Evolutionary conservation across 2,797 vertebrate species (phyloP).

Genomic region (Cyprinodon diabolis): DNA sequence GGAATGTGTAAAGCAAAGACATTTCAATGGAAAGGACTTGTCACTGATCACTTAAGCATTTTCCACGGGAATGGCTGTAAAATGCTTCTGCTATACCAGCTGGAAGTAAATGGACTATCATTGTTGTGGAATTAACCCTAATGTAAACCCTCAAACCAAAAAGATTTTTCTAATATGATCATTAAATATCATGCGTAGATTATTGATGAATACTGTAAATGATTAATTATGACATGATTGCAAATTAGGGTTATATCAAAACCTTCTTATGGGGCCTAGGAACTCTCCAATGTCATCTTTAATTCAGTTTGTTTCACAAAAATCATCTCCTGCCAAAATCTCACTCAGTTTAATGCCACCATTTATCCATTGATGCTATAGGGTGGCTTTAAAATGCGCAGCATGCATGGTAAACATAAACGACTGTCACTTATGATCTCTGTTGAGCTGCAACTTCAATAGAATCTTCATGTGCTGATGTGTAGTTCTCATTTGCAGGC

Average conservation of each 20-base stretch:
- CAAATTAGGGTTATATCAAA: slow-evolving; percentile 15
- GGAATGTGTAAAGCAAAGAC: not conserved
- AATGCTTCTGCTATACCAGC: not conserved
- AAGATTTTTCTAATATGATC: slow-evolving; percentile 2
- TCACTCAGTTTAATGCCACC: slow-evolving; percentile 13
- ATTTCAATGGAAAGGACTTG: not conserved
- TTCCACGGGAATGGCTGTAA: not conserved
- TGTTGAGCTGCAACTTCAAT: not conserved
- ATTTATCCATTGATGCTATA: slow-evolving; percentile 41
- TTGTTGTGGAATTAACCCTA: not conserved
- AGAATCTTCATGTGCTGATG: not conserved
- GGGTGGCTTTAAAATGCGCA: slow-evolving; percentile 20
- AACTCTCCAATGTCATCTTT: slow-evolving; percentile 9
- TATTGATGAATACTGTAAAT: slow-evolving; percentile 22
- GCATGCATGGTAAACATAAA: not conserved
- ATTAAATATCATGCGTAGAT: slow-evolving; percentile 1
- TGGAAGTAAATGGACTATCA: not conserved
- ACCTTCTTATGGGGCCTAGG: not conserved
- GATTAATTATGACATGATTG: slow-evolving; percentile 20
- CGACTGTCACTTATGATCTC: not conserved
- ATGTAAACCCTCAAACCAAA: not conserved
- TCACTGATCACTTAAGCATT: not conserved
- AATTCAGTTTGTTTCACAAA: slow-evolving; percentile 20
- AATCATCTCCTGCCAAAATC: slow-evolving; percentile 28
- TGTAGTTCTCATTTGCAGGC: not conserved